Evolutionary conservation across 2,888 invertebrate species (phyloP).

Genomic region (Lepetodrilus schrolli): DNA sequence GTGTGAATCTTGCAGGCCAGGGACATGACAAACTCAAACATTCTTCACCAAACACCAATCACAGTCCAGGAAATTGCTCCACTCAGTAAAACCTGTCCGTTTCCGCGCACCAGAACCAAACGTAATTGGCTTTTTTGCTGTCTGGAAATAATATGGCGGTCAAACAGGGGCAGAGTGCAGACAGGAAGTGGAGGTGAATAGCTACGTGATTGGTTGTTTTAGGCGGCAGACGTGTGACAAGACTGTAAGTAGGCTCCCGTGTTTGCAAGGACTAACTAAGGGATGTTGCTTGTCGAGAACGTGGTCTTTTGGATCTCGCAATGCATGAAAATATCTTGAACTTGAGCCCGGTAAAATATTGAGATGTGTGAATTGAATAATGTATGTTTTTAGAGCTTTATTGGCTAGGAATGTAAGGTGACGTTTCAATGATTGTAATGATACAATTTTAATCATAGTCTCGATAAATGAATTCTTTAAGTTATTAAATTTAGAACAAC

Average conservation of each 20-base stretch:
- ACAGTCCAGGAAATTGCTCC: constrained; percentile 32
- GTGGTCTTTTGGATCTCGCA: too few relatives aligned
- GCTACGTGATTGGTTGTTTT: constrained; percentile 23
- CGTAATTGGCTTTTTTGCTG: constrained; percentile 30
- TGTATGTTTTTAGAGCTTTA: background rate
- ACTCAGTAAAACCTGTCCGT: constrained; percentile 28
- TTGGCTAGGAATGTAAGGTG: background rate
- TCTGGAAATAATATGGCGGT: constrained; percentile 24
- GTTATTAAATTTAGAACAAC: too few relatives aligned
- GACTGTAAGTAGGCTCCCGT: background rate
- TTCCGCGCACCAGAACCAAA: constrained; percentile 5
- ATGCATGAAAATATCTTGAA: too few relatives aligned
- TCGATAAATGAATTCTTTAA: too few relatives aligned
- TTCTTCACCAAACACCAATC: constrained; percentile 30
- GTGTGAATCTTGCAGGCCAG: background rate
- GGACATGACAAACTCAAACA: constrained; percentile 27
- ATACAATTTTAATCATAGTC: background rate
- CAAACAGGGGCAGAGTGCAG: constrained; percentile 30
- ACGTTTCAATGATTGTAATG: background rate
- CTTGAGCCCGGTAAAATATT: constrained; percentile 1
- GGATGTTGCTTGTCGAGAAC: constrained; percentile 16
- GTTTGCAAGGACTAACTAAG: background rate
- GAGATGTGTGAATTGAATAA: constrained; percentile 21
- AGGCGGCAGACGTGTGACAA: constrained; percentile 18
- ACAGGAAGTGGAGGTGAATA: constrained; percentile 21